These are phyloP conservation scores for Alosa alosa DNA, from an alignment of 2,113 vertebrate species.

Conservation along the genomic window DNA sequence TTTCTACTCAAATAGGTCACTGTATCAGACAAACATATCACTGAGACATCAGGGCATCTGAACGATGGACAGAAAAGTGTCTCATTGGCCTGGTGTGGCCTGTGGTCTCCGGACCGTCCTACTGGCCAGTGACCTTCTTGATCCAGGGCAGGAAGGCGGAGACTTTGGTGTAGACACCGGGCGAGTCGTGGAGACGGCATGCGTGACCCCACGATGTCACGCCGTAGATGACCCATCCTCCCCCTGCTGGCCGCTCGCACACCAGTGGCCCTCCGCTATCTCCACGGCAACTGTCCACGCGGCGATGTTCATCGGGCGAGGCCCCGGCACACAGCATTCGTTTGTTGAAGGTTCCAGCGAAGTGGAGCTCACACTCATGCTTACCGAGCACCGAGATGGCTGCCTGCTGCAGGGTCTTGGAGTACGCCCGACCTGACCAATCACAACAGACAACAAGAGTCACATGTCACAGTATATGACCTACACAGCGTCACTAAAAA, in stretches of 20 bases:
- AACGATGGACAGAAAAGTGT: not conserved
- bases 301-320: constrained; percentile 69
- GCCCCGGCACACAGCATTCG: constrained; percentile 96
- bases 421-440: constrained; percentile 84
- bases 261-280: constrained; percentile 94
- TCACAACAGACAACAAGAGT: not conserved
- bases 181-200: constrained; percentile 86
- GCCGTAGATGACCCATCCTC: constrained; percentile 86
- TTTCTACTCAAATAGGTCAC: not conserved
- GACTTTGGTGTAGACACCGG: constrained; percentile 96
- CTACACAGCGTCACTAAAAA: not conserved
- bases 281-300: constrained; percentile 93
- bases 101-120: constrained; percentile 44
- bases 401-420: constrained; percentile 93
- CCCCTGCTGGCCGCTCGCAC: constrained; percentile 81
- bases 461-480: not conserved
- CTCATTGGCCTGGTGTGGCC: constrained; percentile 3
- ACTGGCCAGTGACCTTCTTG: constrained; percentile 77
- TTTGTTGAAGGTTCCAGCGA: constrained; percentile 82
- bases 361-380: constrained; percentile 84
- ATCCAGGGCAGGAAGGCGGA: constrained; percentile 92
- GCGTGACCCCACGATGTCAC: constrained; percentile 97
- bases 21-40: not conserved
- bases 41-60: not conserved
- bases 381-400: constrained; percentile 84